A percentile compares a stretch with the other conserved stretches of the same genome.
phyloP scores from a whole-genome alignment of 2,888 invertebrate species.

The Schrankia costaestrigalis region DNA sequence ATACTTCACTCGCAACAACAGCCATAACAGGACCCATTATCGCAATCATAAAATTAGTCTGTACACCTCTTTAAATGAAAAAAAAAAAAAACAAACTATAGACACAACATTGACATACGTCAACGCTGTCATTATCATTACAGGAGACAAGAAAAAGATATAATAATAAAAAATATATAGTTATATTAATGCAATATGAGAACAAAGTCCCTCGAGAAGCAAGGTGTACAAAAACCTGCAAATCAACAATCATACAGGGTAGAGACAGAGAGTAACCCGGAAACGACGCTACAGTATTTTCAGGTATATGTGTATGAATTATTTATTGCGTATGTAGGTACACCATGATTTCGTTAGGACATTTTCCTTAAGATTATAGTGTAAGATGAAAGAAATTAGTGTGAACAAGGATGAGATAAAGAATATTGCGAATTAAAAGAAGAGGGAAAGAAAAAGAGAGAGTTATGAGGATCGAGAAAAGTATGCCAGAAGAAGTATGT shows the following conservation, averaged over 20 bases:
- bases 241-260: constrained; percentile 39
- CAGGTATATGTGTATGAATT: constrained; percentile 51
- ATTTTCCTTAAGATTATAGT: too few species aligned
- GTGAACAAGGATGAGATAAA: too few species aligned
- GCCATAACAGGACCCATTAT: constrained; percentile 2
- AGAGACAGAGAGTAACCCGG: constrained; percentile 52
- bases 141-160: constrained; percentile 22
- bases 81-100: constrained; percentile 6
- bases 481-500: too few species aligned
- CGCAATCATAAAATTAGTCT: constrained; percentile 8
- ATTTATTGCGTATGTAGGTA: constrained; percentile 20
- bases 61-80: constrained; percentile 4
- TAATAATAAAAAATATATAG: constrained; percentile 18
- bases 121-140: constrained; percentile 16
- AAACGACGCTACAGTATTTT: constrained; percentile 62
- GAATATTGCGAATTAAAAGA: too few species aligned
- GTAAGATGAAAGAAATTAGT: too few species aligned
- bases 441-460: too few species aligned
- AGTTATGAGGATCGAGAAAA: too few species aligned
- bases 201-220: constrained; percentile 39
- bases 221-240: constrained; percentile 38
- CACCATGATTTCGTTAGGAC: constrained; percentile 27
- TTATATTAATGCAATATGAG: constrained; percentile 34
- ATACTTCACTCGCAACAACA: background rate
- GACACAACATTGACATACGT: constrained; percentile 12